Evolutionary conservation across 1,140 invertebrate species (phyloP).

Genomic region (Melanaphis sacchari): DNA sequence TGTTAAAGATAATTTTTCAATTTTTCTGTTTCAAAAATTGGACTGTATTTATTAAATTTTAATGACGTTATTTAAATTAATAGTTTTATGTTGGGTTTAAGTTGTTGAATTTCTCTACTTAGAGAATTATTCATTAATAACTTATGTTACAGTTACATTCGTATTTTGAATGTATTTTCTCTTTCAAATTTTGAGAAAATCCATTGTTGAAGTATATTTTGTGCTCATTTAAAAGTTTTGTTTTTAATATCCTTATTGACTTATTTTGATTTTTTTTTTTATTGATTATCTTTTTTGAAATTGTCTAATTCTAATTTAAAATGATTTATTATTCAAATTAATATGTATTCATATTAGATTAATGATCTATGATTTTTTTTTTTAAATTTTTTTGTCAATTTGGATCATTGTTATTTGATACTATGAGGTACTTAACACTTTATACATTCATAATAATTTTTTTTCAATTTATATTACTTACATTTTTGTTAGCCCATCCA

Average conservation of each 20-base stretch:
- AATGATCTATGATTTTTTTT: not conserved
- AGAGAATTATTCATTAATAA: slow-evolving; percentile 19
- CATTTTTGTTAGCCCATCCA: not conserved
- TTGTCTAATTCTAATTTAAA: slow-evolving; percentile 38
- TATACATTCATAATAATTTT: not conserved
- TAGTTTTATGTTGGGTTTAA: slow-evolving; percentile 41
- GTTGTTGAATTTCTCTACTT: slow-evolving; percentile 34
- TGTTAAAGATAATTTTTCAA: slow-evolving; percentile 30
- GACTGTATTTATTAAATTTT: slow-evolving; percentile 23
- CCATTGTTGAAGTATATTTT: slow-evolving; percentile 31
- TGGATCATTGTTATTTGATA: slow-evolving; percentile 43
- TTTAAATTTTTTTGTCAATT: not conserved
- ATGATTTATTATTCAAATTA: slow-evolving; percentile 45
- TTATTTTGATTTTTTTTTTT: slow-evolving; percentile 34
- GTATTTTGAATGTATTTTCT: slow-evolving; percentile 40
- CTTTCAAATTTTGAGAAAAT: not conserved
- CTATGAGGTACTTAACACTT: not conserved
- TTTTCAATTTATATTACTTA: slow-evolving; percentile 9
- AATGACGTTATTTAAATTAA: slow-evolving; percentile 21
- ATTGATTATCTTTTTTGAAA: slow-evolving; percentile 21
- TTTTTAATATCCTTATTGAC: slow-evolving; percentile 23
- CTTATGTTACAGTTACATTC: not conserved
- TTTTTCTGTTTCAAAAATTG: slow-evolving; percentile 43
- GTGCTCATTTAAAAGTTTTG: not conserved
- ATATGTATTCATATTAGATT: slow-evolving; percentile 43